Evolutionary conservation across 2,113 vertebrate genomes (phyloP), one percentile per base, ranked within the genome.

Genomic region (Nyctereutes procyonoides): DNA sequence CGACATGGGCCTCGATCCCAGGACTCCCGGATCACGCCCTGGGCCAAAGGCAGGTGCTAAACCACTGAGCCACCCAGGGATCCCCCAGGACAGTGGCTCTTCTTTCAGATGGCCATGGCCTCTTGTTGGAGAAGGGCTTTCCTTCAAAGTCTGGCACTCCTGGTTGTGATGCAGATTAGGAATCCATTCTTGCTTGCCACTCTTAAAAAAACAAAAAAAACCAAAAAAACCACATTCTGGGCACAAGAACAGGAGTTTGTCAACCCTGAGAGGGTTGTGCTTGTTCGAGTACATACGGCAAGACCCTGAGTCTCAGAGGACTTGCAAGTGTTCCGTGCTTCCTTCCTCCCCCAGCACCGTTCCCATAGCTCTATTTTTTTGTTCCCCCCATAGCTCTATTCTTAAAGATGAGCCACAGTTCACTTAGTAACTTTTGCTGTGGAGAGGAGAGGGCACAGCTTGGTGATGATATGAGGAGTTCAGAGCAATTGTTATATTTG

Each of bases 261-360:
- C 79, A 85, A 67, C 94, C 74, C 84, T 82, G 74, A 94, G 94
- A 82, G 43, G 43, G 26, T 92, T 97, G 97, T 96, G 51, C 53
- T 28, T 96, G 38, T 88, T 82, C 10, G 22, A 30, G 51, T 30
- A 11, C 63, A 9, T 19, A 7, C 4, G 69, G 91, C 76, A 94
- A 94, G 97, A 88, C 91, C 94, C 58, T 95, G 79, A 96, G 79
- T 97, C 69, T 91, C 96, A 96, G 97, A 93, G 97, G 95, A 97
- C 97, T 95, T 97, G 86, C 43, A 51, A 98, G 91, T 30, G 43
- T 87, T 96, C 97, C 79, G 20, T 88, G 69, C 88, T 98, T 96
- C 8, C 28, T 83, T 96, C 8, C 28, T 83, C 65, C 96, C 51
- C 89, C 73, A 30, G 89, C 28, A 26, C 83, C 51, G 87, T 94